Conservation (phyloP, 2,888 invertebrate species). For the Rhopalosiphum nymphaeae region DNA sequence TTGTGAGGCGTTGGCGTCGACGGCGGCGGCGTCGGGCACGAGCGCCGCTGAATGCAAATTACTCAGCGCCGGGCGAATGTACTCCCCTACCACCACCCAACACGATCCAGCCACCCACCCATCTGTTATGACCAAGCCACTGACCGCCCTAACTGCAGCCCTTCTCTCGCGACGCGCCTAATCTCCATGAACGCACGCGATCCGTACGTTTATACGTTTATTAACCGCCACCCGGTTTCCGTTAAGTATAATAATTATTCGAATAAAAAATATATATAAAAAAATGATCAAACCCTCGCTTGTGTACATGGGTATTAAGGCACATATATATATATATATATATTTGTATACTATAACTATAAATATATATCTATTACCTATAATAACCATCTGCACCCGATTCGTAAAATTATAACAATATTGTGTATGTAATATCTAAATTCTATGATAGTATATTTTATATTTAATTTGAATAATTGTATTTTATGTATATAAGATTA, state of each 20-base stretch:
- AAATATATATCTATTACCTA: background rate
- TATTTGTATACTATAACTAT: background rate
- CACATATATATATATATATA: background rate
- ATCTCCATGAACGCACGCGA: conserved; percentile 70
- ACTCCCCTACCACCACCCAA: background rate
- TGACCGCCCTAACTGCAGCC: conserved; percentile 11
- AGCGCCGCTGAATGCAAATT: conserved; percentile 58
- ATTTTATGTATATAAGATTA: background rate
- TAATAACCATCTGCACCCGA: background rate
- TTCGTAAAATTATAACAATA: background rate
- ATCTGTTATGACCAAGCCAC: background rate
- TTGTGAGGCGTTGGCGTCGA: conserved; percentile 30
- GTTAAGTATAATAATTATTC: background rate
- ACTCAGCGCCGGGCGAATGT: conserved; percentile 6
- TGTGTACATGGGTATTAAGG: conserved; percentile 68
- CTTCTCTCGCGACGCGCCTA: background rate
- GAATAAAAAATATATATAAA: conserved; percentile 75
- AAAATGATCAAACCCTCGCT: background rate
- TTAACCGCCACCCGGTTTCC: conserved; percentile 23
- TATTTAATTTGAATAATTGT: background rate
- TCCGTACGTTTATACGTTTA: conserved; percentile 69
- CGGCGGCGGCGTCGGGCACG: conserved; percentile 36
- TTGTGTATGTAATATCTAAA: background rate
- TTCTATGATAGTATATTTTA: background rate
- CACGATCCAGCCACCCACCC: background rate